These are phyloP conservation scores for Psylliodes chrysocephalus DNA, from an alignment of 2,888 invertebrate genomes.

Conservation along the genomic window DNA sequence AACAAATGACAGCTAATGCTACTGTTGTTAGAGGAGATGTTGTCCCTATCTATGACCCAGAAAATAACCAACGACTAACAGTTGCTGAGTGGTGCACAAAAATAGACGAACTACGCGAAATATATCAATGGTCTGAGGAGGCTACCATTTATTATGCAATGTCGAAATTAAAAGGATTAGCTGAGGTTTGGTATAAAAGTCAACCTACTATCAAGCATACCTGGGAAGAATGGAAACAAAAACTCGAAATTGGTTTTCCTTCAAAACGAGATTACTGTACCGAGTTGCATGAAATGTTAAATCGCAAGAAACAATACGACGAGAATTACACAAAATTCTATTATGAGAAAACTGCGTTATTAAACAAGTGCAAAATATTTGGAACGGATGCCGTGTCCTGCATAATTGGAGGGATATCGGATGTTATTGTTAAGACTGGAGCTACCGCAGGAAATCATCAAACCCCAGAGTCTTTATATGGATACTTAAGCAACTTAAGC, in stretches of 20 bases:
- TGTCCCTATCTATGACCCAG: no score
- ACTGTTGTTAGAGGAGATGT: no score
- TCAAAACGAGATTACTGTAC: conserved; percentile 33
- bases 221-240: conserved; percentile 44
- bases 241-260: conserved; percentile 37
- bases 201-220: conserved; percentile 36
- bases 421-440: conserved; percentile 36
- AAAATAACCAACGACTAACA: no score
- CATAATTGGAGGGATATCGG: conserved; percentile 42
- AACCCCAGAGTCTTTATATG: no score
- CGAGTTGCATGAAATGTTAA: conserved; percentile 38
- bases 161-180: no score
- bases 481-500: no score
- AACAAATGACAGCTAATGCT: no score
- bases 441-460: conserved; percentile 21
- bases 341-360: conserved; percentile 41
- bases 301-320: conserved; percentile 34
- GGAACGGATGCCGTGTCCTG: conserved; percentile 42
- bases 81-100: no score
- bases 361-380: conserved; percentile 40
- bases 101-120: no score
- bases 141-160: no score
- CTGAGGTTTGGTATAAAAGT: conserved; percentile 7
- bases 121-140: no score
- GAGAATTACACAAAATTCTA: conserved; percentile 42